Evolutionary conservation across 2,113 vertebrate genomes (phyloP).

Genomic region (Raja brachyura): DNA sequence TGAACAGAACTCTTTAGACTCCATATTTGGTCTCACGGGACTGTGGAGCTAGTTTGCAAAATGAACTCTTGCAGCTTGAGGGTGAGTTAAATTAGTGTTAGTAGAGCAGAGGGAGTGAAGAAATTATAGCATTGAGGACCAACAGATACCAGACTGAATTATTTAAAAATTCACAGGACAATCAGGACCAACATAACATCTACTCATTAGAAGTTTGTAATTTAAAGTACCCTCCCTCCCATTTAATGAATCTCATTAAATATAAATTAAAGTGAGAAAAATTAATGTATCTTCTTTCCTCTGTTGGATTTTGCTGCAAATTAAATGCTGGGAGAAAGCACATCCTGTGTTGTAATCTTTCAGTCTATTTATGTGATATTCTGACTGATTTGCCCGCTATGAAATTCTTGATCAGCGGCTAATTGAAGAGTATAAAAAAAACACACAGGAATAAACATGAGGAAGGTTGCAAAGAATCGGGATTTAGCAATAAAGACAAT

Average conservation of each 20-base stretch:
- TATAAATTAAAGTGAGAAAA: conserved; percentile 34
- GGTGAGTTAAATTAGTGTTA: conserved; percentile 30
- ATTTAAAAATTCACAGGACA: conserved; percentile 31
- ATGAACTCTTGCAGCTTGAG: conserved; percentile 29
- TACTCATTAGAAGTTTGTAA: conserved; percentile 33
- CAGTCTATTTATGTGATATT: conserved; percentile 7
- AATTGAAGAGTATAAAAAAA: background rate
- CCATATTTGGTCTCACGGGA: background rate
- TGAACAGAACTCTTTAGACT: background rate
- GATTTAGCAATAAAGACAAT: background rate
- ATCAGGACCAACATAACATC: conserved; percentile 35
- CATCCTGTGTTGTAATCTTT: background rate
- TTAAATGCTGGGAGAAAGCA: background rate
- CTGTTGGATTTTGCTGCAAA: background rate
- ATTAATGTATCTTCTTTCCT: conserved; percentile 12
- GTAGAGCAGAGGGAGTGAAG: conserved; percentile 17
- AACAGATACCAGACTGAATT: conserved; percentile 21
- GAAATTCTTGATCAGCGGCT: background rate
- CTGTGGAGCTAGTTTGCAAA: conserved; percentile 16
- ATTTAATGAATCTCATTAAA: conserved; percentile 35
- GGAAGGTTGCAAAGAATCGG: background rate
- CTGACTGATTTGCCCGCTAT: background rate
- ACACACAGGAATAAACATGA: background rate
- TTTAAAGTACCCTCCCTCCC: conserved; percentile 23
- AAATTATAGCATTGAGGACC: conserved; percentile 27